Evolutionary conservation across 2,797 vertebrate genomes (phyloP), one percentile per base, ranked within the genome.

Genomic region (Tokudaia muenninki): DNA sequence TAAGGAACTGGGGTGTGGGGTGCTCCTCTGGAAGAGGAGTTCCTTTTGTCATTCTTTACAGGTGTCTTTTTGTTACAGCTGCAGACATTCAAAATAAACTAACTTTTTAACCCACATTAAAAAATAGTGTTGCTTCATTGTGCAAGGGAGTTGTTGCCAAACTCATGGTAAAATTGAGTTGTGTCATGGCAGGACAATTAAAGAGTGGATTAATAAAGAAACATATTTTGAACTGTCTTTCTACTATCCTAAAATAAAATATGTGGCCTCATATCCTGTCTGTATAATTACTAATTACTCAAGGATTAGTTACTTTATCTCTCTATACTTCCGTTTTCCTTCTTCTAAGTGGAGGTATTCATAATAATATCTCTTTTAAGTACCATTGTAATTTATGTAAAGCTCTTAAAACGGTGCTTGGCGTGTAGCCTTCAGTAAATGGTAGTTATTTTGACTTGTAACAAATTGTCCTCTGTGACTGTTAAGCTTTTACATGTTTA

Each of bases 401-500:
- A 77, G 31, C 24, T 86, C 70, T 57, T 14, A 90, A 72, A 79
- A 57, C 31, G 41, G 44, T 88, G 22, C 6, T 75, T 79, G 47
- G 79, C 47, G n/a, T 3, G 0, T 72, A 63, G 22, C 6, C 3
- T 59, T 95, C 59, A 63, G 6, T 90, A 67, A 75, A 29, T 72
- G 57, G 13, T 24, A 8, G 50, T 90, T 89, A 92, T 31, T 94
- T 86, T 92, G 50, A 91, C 59, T 91, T n/a, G 11, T 52, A 94
- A 63, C 14, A 81, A 70, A 34, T 86, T 67, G 29, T 31, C 59
- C 47, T 81, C 1, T 83, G 12, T 87, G 31, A 79, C 59, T 81
- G 22, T 90, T 86, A 84, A 82, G 21, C 44, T 83, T 93, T 94
- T 59, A 93, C 80, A 19, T 96, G 91, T 91, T 87, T 50, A 89